phyloP scores from a whole-genome alignment of 1,140 invertebrate genomes.

The Drosophila simulans region DNA sequence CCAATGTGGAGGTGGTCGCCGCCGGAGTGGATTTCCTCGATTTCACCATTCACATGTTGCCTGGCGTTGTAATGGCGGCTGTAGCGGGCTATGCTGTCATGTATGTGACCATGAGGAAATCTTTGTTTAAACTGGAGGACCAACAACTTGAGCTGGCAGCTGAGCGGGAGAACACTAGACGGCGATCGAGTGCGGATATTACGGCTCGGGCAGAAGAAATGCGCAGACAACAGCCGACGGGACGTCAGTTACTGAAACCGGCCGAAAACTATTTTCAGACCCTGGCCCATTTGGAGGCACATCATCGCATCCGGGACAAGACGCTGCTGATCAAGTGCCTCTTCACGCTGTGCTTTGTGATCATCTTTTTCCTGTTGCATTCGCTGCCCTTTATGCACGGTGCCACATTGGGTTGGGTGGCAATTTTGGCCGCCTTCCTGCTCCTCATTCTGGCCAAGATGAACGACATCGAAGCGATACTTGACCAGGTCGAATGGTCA shows the following conservation, averaged over 20 bases:
- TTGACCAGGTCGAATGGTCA: constrained; percentile 91
- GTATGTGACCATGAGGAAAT: constrained; percentile 89
- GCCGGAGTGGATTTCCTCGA: constrained; percentile 90
- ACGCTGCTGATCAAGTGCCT: constrained; percentile 88
- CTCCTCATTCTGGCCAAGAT: constrained; percentile 87
- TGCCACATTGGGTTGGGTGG: constrained; percentile 90
- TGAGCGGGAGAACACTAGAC: constrained; percentile 90
- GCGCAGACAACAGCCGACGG: background rate
- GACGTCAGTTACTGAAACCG: constrained; percentile 84
- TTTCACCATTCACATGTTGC: constrained; percentile 91
- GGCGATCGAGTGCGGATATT: constrained; percentile 90
- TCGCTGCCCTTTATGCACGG: constrained; percentile 86
- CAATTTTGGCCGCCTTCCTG: constrained; percentile 88
- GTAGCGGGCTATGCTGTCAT: constrained; percentile 88
- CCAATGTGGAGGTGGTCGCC: constrained; percentile 87
- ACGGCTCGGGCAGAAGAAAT: constrained; percentile 88
- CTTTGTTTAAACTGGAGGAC: constrained; percentile 87
- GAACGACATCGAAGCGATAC: constrained; percentile 88
- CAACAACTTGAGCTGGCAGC: constrained; percentile 90
- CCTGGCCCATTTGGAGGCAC: constrained; percentile 43
- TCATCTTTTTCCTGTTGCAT: constrained; percentile 89
- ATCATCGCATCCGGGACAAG: constrained; percentile 86
- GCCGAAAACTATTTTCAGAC: constrained; percentile 85
- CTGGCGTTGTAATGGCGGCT: constrained; percentile 89
- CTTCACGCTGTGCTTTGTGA: constrained; percentile 86